These are phyloP conservation scores for Hylaeus anthracinus DNA, from an alignment of 1,140 invertebrate genomes.

Conservation along the genomic window DNA sequence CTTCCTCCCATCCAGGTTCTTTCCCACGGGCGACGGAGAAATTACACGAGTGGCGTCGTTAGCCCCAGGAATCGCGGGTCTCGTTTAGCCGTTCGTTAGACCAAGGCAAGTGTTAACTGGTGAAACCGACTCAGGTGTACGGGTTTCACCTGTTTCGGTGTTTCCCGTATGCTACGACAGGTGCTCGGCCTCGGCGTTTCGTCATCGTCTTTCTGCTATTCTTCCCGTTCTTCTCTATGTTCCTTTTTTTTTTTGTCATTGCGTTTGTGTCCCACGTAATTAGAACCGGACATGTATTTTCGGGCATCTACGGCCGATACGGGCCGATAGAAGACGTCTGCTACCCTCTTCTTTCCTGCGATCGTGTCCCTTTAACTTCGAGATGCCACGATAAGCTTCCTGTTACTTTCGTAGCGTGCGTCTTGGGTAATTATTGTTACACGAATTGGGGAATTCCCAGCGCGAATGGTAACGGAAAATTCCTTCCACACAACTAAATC, in stretches of 20 bases:
- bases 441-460: too few species aligned
- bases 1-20: background rate
- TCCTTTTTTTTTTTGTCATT: constrained; percentile 37
- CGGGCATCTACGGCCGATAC: background rate
- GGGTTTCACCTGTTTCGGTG: constrained; percentile 78
- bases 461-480: background rate
- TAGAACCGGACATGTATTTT: constrained; percentile 22
- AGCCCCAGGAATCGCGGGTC: background rate
- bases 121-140: constrained; percentile 70
- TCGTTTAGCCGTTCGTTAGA: constrained; percentile 49
- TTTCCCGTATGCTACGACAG: constrained; percentile 79
- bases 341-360: background rate
- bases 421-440: background rate
- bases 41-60: background rate
- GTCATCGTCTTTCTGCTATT: constrained; percentile 45
- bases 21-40: background rate
- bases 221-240: constrained; percentile 13
- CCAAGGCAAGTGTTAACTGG: constrained; percentile 69
- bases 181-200: constrained; percentile 58
- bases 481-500: too few species aligned
- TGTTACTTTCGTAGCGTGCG: background rate
- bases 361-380: constrained; percentile 4
- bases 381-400: constrained; percentile 25
- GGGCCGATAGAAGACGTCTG: background rate
- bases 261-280: constrained; percentile 2